Base-by-base conservation (phyloP, 1,140 invertebrate genomes). In the Diorhabda sublineata region DNA sequence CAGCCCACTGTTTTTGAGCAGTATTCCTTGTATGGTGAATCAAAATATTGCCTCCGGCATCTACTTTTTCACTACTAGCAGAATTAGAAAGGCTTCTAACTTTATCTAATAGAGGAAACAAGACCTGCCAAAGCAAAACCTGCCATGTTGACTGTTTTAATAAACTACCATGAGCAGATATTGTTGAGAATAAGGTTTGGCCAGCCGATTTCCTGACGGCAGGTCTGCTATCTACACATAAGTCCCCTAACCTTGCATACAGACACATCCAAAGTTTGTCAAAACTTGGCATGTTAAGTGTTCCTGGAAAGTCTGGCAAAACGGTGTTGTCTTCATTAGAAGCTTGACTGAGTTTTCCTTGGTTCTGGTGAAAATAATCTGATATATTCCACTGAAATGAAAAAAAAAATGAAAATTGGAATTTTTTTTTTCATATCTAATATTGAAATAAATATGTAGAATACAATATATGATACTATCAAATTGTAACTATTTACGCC, bases 1-100 rank as follows among this genome's bases (percentile, higher is more conserved):
- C 98, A 5, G 97, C 96, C 98, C 98, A 99, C 80, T 99, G 98
- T 78, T 99, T 99, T 79, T 98, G 95, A 11, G 97, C 96, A 0
- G 98, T 99, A 81, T 99, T 98, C 73, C 98, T 87, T 0, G 96
- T 97, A 82, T 99, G 98, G 83, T 99, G 98, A 74, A 99, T 98
- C 0, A 99, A 85, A 74, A 99, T 97, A 78, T 97, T 97, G 58
- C 93, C 93, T 60, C 92, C 92, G 2, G 91, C 90, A 77, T 97
- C 93, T 43, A 97, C 94, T 83, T 97, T 96, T 79, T 97, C 94
- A 68, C 89, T 95, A 71, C 96, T 98, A 2, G 97, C 97, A 58
- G 91, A 92, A 77, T 91, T 94, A 7, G 95, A 98, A 45, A 95
- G 86, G 71, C 89, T 92, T 74, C 91, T 84, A 8, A 99, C 97